A percentile compares a stretch with the other conserved stretches of the same genome.
Conservation (phyloP, 2,797 vertebrate species). For the Fundulus diaphanus region DNA sequence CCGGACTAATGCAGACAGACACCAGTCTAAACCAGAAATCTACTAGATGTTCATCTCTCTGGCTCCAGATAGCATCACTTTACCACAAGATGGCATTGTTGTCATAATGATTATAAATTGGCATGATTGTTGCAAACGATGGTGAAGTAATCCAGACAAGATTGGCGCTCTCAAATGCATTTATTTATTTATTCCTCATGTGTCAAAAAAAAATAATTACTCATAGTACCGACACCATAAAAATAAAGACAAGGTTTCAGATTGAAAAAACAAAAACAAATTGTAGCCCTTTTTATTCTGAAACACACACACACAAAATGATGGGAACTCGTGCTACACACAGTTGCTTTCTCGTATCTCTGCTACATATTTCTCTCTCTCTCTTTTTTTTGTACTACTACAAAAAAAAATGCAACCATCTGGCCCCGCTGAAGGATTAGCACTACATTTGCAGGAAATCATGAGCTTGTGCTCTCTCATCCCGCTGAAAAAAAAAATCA, state of each 20-base stretch:
- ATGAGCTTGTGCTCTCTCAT: constrained; percentile 69
- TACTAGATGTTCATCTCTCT: not conserved
- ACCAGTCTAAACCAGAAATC: not conserved
- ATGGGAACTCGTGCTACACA: constrained; percentile 78
- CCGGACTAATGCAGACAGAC: not conserved
- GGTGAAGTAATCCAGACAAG: constrained; percentile 29
- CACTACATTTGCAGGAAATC: constrained; percentile 58
- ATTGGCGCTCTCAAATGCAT: constrained; percentile 65
- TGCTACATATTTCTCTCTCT: constrained; percentile 75
- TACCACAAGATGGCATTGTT: constrained; percentile 71
- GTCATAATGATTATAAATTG: constrained; percentile 41
- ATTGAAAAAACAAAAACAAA: constrained; percentile 74
- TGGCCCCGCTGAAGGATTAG: constrained; percentile 56
- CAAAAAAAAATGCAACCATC: constrained; percentile 45
- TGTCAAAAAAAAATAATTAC: constrained; percentile 42
- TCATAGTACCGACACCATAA: constrained; percentile 65
- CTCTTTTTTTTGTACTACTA: constrained; percentile 43
- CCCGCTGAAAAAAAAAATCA: constrained; percentile 63
- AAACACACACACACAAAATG: constrained; percentile 68
- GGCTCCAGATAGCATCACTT: constrained; percentile 34
- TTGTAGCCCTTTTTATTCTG: constrained; percentile 81
- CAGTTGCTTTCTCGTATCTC: constrained; percentile 71
- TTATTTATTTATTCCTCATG: constrained; percentile 71
- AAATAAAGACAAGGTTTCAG: constrained; percentile 70
- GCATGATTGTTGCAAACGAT: not conserved